phyloP scores from a whole-genome alignment of 2,888 invertebrate genomes.

The Thera obeliscata region DNA sequence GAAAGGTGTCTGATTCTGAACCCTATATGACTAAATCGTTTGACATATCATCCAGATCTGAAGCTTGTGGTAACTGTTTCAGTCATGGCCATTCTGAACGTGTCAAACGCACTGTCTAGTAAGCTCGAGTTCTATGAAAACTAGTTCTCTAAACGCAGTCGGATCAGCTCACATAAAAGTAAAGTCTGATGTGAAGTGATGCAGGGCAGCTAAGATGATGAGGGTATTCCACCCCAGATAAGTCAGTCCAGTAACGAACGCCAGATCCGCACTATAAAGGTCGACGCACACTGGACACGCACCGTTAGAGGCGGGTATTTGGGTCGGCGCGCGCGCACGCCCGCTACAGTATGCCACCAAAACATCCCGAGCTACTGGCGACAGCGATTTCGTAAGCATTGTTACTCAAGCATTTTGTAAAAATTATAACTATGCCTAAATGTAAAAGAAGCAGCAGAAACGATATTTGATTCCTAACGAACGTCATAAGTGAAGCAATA shows the following conservation, averaged over 20 bases:
- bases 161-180: not conserved
- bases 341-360: conserved; percentile 69
- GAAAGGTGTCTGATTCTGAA: not conserved
- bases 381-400: conserved; percentile 21
- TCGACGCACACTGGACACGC: conserved; percentile 61
- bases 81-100: too few relatives aligned
- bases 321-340: conserved; percentile 69
- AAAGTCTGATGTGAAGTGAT: not conserved
- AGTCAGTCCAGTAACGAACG: conserved; percentile 35
- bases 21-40: too few relatives aligned
- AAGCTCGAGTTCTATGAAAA: too few relatives aligned
- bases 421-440: not conserved
- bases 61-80: too few relatives aligned
- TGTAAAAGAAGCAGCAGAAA: not conserved
- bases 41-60: too few relatives aligned
- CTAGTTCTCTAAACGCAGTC: too few relatives aligned
- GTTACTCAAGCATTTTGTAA: not conserved
- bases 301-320: conserved; percentile 76
- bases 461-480: not conserved
- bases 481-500: not conserved
- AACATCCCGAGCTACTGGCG: conserved; percentile 26
- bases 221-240: conserved; percentile 36
- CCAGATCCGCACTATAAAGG: conserved; percentile 58
- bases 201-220: conserved; percentile 13
- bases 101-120: too few relatives aligned